Conservation (phyloP, 2,797 vertebrate genomes). For the Caiman crocodilus region DNA sequence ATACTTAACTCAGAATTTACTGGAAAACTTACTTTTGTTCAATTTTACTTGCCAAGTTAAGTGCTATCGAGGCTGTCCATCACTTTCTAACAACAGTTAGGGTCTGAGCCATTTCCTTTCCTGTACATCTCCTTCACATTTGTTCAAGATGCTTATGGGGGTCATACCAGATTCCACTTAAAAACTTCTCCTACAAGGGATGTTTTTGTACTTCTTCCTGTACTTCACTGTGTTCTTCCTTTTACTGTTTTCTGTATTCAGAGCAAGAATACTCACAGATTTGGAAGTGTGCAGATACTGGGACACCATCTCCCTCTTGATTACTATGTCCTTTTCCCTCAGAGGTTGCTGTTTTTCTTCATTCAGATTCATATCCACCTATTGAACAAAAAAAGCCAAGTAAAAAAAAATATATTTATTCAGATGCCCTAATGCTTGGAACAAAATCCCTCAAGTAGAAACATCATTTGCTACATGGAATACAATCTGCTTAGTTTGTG, state of each 20-base stretch:
- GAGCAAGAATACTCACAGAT: conserved; percentile 82
- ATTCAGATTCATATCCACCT: conserved; percentile 94
- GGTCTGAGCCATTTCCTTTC: background rate
- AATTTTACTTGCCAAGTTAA: no score
- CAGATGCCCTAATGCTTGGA: background rate
- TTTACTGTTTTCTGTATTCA: background rate
- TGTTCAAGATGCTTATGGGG: background rate
- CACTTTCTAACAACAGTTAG: rapidly evolving
- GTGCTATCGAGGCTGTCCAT: background rate
- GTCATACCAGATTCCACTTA: background rate
- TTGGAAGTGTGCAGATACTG: conserved; percentile 93
- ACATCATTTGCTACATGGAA: background rate
- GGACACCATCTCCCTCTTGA: conserved; percentile 95
- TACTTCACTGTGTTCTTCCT: background rate
- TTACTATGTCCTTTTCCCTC: conserved; percentile 89
- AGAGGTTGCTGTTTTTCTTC: conserved; percentile 91
- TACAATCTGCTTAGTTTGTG: background rate
- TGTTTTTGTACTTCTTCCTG: background rate
- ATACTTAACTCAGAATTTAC: background rate
- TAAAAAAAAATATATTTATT: background rate
- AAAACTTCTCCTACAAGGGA: background rate
- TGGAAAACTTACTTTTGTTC: background rate
- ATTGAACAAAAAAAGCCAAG: background rate
- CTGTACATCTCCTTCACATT: background rate
- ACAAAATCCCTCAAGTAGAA: background rate